Evolutionary conservation across 2,888 invertebrate genomes (phyloP).

Genomic region (Mythimna vitellina): DNA sequence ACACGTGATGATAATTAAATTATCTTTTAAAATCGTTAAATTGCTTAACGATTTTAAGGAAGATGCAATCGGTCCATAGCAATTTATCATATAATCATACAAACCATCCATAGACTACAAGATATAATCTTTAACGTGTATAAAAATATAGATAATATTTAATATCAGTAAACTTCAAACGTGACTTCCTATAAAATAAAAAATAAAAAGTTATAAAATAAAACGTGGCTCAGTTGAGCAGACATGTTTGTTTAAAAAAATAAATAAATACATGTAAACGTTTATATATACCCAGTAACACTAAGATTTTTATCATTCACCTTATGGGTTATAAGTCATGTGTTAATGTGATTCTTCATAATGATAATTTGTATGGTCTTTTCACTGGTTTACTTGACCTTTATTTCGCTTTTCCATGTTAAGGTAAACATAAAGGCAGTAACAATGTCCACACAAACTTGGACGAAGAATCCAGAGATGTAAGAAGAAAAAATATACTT

Average conservation of each 20-base stretch:
- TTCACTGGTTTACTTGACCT: not conserved
- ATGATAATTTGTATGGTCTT: conserved; percentile 1
- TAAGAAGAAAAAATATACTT: too few species aligned
- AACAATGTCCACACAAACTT: too few species aligned
- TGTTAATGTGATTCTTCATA: conserved; percentile 11
- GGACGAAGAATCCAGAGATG: too few species aligned
- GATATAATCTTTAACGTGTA: not conserved
- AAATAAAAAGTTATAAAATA: conserved; percentile 5
- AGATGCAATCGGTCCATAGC: conserved; percentile 2
- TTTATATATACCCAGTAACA: conserved; percentile 23
- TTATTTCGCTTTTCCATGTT: too few species aligned
- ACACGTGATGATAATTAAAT: conserved; percentile 1
- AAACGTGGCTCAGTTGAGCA: conserved; percentile 6
- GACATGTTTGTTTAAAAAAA: too few species aligned
- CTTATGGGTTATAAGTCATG: conserved; percentile 22
- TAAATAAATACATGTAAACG: too few species aligned
- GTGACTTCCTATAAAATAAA: conserved; percentile 39
- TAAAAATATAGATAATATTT: not conserved
- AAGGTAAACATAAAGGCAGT: too few species aligned
- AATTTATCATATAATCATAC: too few species aligned
- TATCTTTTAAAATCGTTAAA: not conserved
- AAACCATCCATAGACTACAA: not conserved
- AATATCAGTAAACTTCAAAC: conserved; percentile 13
- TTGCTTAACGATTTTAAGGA: too few species aligned
- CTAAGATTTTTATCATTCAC: conserved; percentile 38